A percentile compares a stretch with the other conserved stretches of the same genome.
These are phyloP conservation scores for Dipodomys stephensi DNA, from an alignment of 2,113 vertebrate genomes.

Conservation along the genomic window DNA sequence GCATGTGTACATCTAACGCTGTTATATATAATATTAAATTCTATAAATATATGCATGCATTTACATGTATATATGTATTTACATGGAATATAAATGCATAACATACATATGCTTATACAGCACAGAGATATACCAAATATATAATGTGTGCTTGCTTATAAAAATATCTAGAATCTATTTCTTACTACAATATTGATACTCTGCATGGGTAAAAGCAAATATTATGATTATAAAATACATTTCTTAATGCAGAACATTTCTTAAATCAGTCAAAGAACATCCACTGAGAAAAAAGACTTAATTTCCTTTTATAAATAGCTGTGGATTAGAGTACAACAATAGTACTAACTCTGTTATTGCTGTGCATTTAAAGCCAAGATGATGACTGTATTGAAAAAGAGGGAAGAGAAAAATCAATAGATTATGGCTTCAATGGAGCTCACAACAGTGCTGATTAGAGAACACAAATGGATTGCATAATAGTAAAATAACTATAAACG, in stretches of 20 bases:
- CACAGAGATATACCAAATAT: background rate
- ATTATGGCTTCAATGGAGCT: slow-evolving; percentile 82
- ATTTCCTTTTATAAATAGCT: slow-evolving; percentile 78
- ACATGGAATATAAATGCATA: background rate
- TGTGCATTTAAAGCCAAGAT: slow-evolving; percentile 72
- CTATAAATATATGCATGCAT: no score
- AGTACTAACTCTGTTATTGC: slow-evolving; percentile 71
- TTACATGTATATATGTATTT: no score
- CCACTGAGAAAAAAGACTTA: slow-evolving; percentile 67
- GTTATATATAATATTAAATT: background rate
- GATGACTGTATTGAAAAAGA: slow-evolving; percentile 81
- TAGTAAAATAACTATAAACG: slow-evolving; percentile 79
- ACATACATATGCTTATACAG: background rate
- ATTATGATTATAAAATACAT: slow-evolving; percentile 57
- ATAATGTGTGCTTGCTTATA: background rate
- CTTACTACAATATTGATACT: slow-evolving; percentile 37
- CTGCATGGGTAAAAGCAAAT: slow-evolving; percentile 50
- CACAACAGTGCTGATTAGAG: slow-evolving; percentile 71
- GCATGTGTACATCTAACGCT: background rate
- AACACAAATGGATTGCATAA: slow-evolving; percentile 77
- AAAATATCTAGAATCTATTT: slow-evolving; percentile 37
- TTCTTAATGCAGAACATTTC: slow-evolving; percentile 54
- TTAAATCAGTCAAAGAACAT: slow-evolving; percentile 63
- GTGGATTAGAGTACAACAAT: slow-evolving; percentile 70
- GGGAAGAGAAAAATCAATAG: slow-evolving; percentile 67